Percentiles rank a stretch among this genome's conserved stretches.
Evolutionary conservation across 2,113 vertebrate species (phyloP).

Genomic region (Coryphaenoides rupestris): DNA sequence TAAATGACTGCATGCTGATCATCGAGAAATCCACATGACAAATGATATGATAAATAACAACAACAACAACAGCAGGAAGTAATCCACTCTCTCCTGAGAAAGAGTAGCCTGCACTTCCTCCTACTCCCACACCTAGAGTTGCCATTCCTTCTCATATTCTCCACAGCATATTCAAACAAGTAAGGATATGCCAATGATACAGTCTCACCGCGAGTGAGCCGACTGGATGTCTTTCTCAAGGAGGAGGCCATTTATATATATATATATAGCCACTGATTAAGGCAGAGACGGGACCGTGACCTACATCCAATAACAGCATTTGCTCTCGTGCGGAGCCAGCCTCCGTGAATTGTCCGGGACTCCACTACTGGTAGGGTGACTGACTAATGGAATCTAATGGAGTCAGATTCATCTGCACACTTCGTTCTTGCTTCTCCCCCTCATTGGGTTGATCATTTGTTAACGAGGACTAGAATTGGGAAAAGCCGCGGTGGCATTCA

Average conservation of each 20-base stretch:
- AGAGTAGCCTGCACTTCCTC: no score
- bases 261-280: constrained; percentile 81
- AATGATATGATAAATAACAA: no score
- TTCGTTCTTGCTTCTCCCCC: constrained; percentile 63
- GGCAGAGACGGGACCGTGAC: constrained; percentile 78
- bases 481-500: constrained; percentile 9
- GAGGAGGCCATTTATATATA: constrained; percentile 58
- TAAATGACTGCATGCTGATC: background rate
- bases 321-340: constrained; percentile 54
- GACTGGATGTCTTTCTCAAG: constrained; percentile 67
- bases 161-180: no score
- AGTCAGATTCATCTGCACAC: constrained; percentile 65
- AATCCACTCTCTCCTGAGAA: no score
- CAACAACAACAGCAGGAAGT: no score
- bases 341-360: constrained; percentile 67
- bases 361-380: constrained; percentile 71
- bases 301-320: constrained; percentile 77
- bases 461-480: constrained; percentile 38
- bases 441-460: constrained; percentile 59
- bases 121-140: no score
- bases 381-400: constrained; percentile 66
- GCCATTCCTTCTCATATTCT: no score
- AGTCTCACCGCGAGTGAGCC: constrained; percentile 28
- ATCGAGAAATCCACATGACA: no score
- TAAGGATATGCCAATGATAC: no score